Conservation (phyloP, 1,140 invertebrate species). For the Drosophila lowei region DNA sequence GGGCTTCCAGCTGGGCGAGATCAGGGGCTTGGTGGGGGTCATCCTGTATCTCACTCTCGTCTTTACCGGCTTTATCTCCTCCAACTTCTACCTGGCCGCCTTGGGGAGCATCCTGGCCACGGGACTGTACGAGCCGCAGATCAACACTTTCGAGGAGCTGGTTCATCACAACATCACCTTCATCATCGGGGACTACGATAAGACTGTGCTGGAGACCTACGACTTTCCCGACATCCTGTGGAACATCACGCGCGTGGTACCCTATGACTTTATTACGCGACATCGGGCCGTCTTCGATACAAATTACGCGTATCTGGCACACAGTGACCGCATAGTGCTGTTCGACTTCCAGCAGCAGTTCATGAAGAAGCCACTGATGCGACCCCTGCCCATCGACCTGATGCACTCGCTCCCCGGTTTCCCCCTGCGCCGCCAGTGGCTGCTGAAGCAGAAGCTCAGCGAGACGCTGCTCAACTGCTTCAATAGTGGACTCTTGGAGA, state of each 20-base stretch:
- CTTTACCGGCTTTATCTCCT: constrained; percentile 34
- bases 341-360: constrained; percentile 50
- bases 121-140: constrained; percentile 48
- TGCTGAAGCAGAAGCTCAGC: constrained; percentile 51
- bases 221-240: constrained; percentile 37
- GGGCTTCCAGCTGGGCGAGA: constrained; percentile 3
- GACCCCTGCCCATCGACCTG: constrained; percentile 28
- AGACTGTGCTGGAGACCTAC: constrained; percentile 17
- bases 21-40: constrained; percentile 13
- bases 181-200: constrained; percentile 48
- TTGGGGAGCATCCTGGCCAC: constrained; percentile 46
- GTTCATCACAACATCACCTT: constrained; percentile 35
- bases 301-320: constrained; percentile 47
- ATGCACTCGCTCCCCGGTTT: constrained; percentile 47
- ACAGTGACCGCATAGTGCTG: constrained; percentile 42
- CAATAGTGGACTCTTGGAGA: constrained; percentile 41
- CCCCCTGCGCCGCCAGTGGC: constrained; percentile 50
- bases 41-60: constrained; percentile 37
- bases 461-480: constrained; percentile 49
- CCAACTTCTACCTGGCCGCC: constrained; percentile 49
- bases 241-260: constrained; percentile 31
- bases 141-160: constrained; percentile 46
- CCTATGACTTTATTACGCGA: constrained; percentile 22
- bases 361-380: constrained; percentile 43
- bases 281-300: constrained; percentile 43